Percentiles rank a stretch among this genome's conserved stretches.
These are phyloP conservation scores for Neolamprologus brichardi DNA, from an alignment of 2,113 vertebrate genomes.

Conservation along the genomic window DNA sequence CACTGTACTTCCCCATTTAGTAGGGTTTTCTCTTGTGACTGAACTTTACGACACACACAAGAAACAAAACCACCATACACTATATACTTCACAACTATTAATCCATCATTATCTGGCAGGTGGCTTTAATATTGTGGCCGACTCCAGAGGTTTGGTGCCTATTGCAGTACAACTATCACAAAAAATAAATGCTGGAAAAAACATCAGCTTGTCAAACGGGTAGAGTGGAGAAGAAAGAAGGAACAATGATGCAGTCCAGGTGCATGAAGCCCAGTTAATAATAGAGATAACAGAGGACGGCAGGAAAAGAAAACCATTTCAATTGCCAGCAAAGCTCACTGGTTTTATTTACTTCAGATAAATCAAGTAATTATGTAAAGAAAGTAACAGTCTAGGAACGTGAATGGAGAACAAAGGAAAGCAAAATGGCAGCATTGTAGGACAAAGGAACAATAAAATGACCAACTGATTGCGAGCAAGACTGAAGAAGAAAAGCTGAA, in stretches of 20 bases:
- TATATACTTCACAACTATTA: neutral
- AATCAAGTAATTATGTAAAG: neutral
- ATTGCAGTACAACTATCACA: neutral
- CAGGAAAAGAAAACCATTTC: neutral
- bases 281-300: neutral
- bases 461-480: neutral
- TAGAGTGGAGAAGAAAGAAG: neutral
- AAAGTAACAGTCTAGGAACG: neutral
- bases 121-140: neutral
- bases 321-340: neutral
- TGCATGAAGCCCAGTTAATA: conserved; percentile 13
- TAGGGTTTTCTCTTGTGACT: neutral
- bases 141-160: neutral
- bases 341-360: neutral
- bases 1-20: fast-evolving
- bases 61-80: neutral
- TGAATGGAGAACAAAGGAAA: neutral
- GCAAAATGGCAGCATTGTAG: neutral
- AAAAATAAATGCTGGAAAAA: neutral
- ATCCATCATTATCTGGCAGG: neutral
- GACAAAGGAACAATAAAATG: neutral
- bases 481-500: neutral
- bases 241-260: conserved; percentile 28
- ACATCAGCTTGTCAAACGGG: neutral
- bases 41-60: neutral